Evolutionary conservation across 2,113 vertebrate species (phyloP), one percentile per base, ranked within the genome.

Genomic region (Paramormyrops kingsleyae): DNA sequence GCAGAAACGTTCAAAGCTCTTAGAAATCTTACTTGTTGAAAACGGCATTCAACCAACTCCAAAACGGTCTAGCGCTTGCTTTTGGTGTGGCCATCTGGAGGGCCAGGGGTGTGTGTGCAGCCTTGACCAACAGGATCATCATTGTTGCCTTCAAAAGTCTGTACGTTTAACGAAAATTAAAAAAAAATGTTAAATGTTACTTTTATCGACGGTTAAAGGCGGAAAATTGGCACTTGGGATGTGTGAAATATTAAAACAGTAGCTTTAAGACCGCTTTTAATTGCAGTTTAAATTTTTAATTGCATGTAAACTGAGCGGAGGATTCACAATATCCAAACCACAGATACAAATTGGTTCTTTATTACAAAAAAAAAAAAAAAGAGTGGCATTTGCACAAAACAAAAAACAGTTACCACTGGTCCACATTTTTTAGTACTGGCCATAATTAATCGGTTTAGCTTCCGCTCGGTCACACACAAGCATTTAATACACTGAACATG

Each of bases 1-100:
- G 35, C 35, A 35, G 35, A 39, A 21, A 44, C 1, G 31, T 80
- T 10, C 27, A 39, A 15, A 46, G 77, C 13, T 27, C 44, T 74
- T 15, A 89, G 39, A 21, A 10, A 31, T 44, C 94, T 97, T 95
- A 99, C 99, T 96, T 98, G 96, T 99, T 99, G 94, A 99, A 99
- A 47, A 99, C 97, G 0, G 98, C 95, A 70, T 99, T 99, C 91
- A 99, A 95, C 99, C 98, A 99, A 0, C 97, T 96, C 99, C 99
- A 99, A 95, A 99, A 98, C 83, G 50, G 89, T 91, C 98, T 95
- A 91, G 92, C 91, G 90, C 93, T 9, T 4, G 87, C 89, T 50
- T 91, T 90, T 56, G 90, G 59, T 21, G 53, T 88, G 88, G 83
- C 87, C 90, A 89, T 93, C 89, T 92, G 93, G 1, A 92, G 70